A percentile compares a stretch with the other conserved stretches of the same genome.
Evolutionary conservation across 2,888 invertebrate genomes (phyloP).

Genomic region (Melanchra persicariae): DNA sequence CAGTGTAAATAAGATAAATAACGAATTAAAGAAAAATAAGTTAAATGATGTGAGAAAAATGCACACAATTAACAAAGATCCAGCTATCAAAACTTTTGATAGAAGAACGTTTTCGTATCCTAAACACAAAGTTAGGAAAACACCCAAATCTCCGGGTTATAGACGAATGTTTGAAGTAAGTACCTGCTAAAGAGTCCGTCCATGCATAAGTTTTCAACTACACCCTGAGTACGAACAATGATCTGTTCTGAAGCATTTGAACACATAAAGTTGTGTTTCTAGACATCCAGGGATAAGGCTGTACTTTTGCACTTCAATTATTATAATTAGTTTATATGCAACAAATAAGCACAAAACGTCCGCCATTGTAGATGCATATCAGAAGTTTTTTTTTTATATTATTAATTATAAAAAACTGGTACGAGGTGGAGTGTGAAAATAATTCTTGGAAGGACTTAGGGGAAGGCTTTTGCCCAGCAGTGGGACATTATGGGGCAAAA

Average conservation of each 20-base stretch:
- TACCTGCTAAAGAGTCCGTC: neutral
- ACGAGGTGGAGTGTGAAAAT: too few species aligned
- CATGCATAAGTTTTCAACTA: neutral
- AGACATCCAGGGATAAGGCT: too few species aligned
- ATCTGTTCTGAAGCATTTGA: neutral
- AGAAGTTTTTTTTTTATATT: neutral
- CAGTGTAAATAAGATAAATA: neutral
- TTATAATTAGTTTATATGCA: too few species aligned
- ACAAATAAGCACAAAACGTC: neutral
- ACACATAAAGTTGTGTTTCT: too few species aligned
- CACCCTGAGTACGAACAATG: neutral
- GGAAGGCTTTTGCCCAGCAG: too few species aligned
- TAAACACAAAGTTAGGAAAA: neutral
- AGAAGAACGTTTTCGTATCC: neutral
- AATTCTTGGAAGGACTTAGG: too few species aligned
- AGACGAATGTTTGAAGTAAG: conserved; percentile 47
- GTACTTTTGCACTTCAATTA: too few species aligned
- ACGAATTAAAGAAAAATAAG: neutral
- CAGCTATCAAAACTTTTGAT: conserved; percentile 3
- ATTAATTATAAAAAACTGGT: too few species aligned
- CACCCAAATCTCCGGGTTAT: neutral
- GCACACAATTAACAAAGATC: neutral
- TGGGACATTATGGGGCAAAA: too few species aligned
- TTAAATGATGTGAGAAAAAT: neutral
- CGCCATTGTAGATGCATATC: neutral